Base-by-base conservation (phyloP, 2,113 vertebrate species). In the Typhlomys cinereus region DNA sequence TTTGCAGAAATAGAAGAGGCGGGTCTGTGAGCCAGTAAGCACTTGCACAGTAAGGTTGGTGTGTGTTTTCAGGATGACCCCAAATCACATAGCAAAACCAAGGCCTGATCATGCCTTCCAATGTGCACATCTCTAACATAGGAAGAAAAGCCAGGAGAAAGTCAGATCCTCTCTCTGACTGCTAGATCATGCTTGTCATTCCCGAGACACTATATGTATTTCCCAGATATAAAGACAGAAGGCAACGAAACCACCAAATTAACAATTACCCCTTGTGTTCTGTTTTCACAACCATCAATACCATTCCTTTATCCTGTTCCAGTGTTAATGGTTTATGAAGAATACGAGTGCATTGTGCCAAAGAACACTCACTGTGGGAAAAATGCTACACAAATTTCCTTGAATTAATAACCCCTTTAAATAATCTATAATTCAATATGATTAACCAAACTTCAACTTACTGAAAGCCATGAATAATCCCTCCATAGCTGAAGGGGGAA, bases 391-490 rank as follows among this genome's bases (percentile, higher is more conserved):
- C 12, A 93, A 85, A 85, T 90, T 71, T 92, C 41, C 69, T 85
- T 89, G 94, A 79, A 93, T 41, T 79, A 94, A 69, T 31, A 91
- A 83, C 39, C 17, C 25, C 46, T n/a, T 31, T 76, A 75, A 48
- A 88, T 82, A 94, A 92, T 92, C 94, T 94, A 94, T 89, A 92
- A 93, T 73, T 87, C 13, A 71, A 15, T 64, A 57, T 61, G 39
- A 78, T 62, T 93, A 88, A 73, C 9, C 75, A 95, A 84, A 90
- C 57, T 91, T 90, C 66, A 82, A 83, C 88, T 90, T 86, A 88
- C 61, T 81, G 57, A 92, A 90, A 90, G 84, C 29, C 89, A 64
- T 82, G 54, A 81, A 36, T 81, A 87, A 82, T n/a, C 29, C 41
- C 81, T 27, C 54, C 78, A 34, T 39, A 48, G 71, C 44, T 59